A percentile compares a stretch with the other conserved stretches of the same genome.
Conservation (phyloP, 2,797 vertebrate species). For the Caiman crocodilus region DNA sequence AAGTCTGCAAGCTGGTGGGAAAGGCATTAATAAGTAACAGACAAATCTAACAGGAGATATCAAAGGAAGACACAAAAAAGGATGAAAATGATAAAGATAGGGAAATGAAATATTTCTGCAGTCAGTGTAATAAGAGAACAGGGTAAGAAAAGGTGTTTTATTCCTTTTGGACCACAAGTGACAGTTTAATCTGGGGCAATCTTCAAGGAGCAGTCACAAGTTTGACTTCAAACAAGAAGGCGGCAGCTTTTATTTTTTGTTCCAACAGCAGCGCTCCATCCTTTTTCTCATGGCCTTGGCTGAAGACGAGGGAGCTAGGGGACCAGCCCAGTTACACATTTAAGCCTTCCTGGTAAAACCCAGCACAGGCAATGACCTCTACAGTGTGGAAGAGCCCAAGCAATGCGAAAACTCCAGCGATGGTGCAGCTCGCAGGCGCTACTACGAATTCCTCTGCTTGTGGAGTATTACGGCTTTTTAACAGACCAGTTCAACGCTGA, state of each 20-base stretch:
- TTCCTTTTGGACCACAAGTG: background rate
- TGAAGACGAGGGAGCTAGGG: background rate
- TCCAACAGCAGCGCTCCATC: background rate
- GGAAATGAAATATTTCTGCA: background rate
- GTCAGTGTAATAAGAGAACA: background rate
- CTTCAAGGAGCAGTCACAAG: conserved; percentile 14
- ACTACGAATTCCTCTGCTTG: background rate
- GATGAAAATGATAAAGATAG: conserved; percentile 33
- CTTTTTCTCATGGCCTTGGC: fast-evolving
- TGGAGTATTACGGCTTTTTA: conserved; percentile 11
- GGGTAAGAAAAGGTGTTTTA: background rate
- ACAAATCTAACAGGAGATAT: conserved; percentile 48
- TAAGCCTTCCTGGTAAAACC: background rate
- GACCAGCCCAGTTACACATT: background rate
- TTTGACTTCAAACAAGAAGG: conserved; percentile 29
- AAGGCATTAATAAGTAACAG: conserved; percentile 34
- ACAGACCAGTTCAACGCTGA: conserved; percentile 5
- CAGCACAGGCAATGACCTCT: background rate
- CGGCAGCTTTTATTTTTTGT: background rate
- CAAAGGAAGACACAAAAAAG: conserved; percentile 13
- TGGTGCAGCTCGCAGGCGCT: background rate
- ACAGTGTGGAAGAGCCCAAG: background rate
- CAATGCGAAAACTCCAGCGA: background rate
- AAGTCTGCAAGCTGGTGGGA: background rate
- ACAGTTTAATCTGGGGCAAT: conserved; percentile 32